phyloP scores from a whole-genome alignment of 1,140 invertebrate genomes.

The Brachionus rubens region DNA sequence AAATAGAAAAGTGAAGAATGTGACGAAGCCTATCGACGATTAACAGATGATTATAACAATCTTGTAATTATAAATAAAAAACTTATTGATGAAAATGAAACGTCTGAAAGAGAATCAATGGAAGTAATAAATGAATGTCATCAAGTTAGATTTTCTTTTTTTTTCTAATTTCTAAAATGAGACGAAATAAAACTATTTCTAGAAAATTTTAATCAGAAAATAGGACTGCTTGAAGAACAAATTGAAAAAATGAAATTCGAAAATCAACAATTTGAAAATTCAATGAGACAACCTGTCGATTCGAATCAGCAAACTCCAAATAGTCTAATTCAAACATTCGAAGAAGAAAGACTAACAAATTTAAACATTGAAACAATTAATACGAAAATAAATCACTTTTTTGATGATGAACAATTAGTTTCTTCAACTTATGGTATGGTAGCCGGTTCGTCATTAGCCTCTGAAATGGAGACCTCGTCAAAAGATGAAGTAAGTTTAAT shows the following conservation, averaged over 20 bases:
- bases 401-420: background rate
- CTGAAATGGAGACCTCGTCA: conserved; percentile 10
- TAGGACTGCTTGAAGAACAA: background rate
- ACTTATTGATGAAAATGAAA: background rate
- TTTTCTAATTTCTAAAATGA: too few relatives aligned
- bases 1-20: conserved; percentile 23
- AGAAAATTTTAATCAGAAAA: background rate
- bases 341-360: conserved; percentile 17
- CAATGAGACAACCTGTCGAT: too few relatives aligned
- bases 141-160: too few relatives aligned
- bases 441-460: background rate
- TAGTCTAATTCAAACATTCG: background rate
- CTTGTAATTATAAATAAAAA: background rate
- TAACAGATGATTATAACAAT: background rate
- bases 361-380: background rate
- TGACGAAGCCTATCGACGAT: background rate
- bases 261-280: background rate
- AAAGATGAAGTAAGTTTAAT: background rate
- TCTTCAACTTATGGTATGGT: background rate
- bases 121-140: background rate
- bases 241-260: background rate
- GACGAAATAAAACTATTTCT: background rate
- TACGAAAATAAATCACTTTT: conserved; percentile 17
- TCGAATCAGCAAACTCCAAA: too few relatives aligned
- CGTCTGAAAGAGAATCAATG: background rate